Conservation (phyloP, 2,113 vertebrate genomes). For the Cyanistes caeruleus region DNA sequence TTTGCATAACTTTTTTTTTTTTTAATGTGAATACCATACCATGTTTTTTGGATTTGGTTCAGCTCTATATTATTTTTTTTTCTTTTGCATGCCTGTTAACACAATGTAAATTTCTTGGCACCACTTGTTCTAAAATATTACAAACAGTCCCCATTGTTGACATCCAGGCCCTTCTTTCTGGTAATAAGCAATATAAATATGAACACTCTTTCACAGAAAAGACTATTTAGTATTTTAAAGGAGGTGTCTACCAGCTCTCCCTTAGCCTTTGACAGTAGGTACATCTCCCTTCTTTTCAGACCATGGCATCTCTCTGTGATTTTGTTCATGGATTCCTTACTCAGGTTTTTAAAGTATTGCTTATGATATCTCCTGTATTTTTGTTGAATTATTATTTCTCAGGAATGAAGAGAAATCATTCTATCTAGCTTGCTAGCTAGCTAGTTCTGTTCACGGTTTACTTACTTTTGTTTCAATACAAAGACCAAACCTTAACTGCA, state of each 20-base stretch:
- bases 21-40: neutral
- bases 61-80: neutral
- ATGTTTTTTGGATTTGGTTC: neutral
- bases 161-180: neutral
- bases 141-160: neutral
- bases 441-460: neutral
- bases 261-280: neutral
- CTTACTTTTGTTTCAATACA: neutral
- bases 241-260: neutral
- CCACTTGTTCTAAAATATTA: neutral
- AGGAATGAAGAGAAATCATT: neutral
- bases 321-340: neutral
- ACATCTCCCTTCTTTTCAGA: neutral
- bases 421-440: too few species aligned
- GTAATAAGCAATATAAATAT: neutral
- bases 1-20: neutral
- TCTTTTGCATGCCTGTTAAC: neutral
- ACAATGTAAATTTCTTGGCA: neutral
- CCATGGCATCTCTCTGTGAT: rapidly evolving
- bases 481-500: neutral
- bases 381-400: neutral
- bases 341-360: neutral
- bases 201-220: neutral
- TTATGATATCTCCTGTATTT: neutral
- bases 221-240: neutral